A percentile compares a stretch with the other conserved stretches of the same genome.
Conservation (phyloP, 2,113 vertebrate species). For the Pogonocichla stellata region DNA sequence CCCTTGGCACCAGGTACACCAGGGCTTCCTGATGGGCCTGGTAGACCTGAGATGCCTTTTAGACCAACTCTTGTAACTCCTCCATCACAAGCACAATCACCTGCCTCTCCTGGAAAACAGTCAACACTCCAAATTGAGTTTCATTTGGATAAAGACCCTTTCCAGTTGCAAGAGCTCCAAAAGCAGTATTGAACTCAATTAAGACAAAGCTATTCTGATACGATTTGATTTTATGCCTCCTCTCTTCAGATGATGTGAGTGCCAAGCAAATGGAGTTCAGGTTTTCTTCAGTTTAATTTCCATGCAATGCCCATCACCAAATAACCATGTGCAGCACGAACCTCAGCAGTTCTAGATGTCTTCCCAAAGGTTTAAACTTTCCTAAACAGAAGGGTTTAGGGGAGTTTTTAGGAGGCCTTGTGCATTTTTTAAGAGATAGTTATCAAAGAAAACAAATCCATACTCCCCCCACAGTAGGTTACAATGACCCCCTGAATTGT, state of each 20-base stretch:
- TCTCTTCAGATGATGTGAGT: not conserved
- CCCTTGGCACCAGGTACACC: constrained; percentile 80
- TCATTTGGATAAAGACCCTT: not conserved
- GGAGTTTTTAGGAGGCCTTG: not conserved
- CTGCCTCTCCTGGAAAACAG: constrained; percentile 79
- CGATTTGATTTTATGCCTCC: not conserved
- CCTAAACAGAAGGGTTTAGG: not conserved
- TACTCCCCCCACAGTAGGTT: not conserved
- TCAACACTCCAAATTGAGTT: not conserved
- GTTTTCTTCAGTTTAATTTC: not conserved
- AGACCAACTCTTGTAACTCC: constrained; percentile 63
- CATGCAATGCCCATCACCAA: not conserved
- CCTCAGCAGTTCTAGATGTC: not conserved
- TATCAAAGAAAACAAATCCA: not conserved
- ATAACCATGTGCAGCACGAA: not conserved
- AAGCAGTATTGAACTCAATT: not conserved
- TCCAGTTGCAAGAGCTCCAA: not conserved
- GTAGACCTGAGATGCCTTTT: constrained; percentile 74
- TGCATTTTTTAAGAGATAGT: not conserved
- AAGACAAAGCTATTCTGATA: not conserved
- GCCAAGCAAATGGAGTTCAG: not conserved
- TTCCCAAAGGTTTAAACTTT: not conserved
- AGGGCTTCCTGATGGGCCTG: constrained; percentile 66
- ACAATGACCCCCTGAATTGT: not conserved
- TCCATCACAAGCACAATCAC: constrained; percentile 85